Evolutionary conservation across 2,113 vertebrate species (phyloP), one percentile per base, ranked within the genome.

Genomic region (Alethe diademata): DNA sequence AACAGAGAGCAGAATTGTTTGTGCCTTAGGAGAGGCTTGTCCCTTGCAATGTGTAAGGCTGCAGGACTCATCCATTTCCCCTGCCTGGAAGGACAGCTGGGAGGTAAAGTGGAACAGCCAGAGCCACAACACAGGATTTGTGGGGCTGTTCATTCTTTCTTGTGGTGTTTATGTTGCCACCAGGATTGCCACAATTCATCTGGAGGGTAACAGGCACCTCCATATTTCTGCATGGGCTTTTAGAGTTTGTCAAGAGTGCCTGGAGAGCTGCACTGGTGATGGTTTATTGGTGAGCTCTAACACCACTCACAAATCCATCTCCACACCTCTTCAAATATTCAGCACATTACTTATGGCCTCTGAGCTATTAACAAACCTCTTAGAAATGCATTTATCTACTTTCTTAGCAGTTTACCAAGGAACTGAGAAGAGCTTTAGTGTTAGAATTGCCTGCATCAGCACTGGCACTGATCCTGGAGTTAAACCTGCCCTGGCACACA

Each of bases 241-340:
- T 78, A 60, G 84, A 83, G 53, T 80, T 67, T 92, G 64, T 64
- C 82, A 81, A 22, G 67, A 35, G 82, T 60, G 61, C 43, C 22
- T 78, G 65, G 16, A 78, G 47, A 73, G 83, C 24, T 80, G 48
- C 31, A 62, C 20, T 58, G 35, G 24, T 40, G 40, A 4, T 73
- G 48, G 60, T 96, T 92, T 90, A 92, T 74, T 80, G 58, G 56
- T 48, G 79, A 95, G 69, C 75, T 50, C 56, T 48, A 78, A 57
- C 85, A 33, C 19, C 1, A 3, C 81, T n/a, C 71, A 81, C 42
- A 88, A 53, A 92, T 90, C 64, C 47, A 83, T 70, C 75, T 82
- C 60, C 35, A 40, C 19, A 22, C 15, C 58, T 74, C 74, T 92
- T 38, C 79, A 91, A 94, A 89, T 96, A 93, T 90, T 88, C 78